Base-by-base conservation (phyloP, 2,113 vertebrate species). In the Saguinus imperator region DNA sequence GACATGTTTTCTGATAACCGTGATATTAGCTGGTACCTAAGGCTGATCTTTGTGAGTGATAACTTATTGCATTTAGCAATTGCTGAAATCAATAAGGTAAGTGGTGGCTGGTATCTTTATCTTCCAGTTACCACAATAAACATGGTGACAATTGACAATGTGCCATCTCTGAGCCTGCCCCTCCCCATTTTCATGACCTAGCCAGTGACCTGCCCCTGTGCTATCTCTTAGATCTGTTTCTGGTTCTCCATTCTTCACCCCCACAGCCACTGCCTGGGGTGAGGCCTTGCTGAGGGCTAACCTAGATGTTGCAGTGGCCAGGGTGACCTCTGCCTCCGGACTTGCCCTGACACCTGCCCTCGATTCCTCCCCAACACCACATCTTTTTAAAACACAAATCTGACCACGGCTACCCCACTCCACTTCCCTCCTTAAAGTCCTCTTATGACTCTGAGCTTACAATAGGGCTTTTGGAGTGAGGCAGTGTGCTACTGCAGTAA, bases 401-500 rank as follows among this genome's bases (percentile, higher is more conserved):
- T 52, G 57, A 21, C 20, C 32, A 1, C 8, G 70, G 25, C 75
- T 37, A 29, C 37, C 14, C 9, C 29, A 48, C 13, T 45, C 43
- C 37, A 1, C 13, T 16, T 50, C 23, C 13, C 40, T 1, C 37
- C 32, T 6, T 7, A 17, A 43, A 55, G 8, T 16, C 40, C 57
- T 61, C 16, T 29, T 3, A 0, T 0, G 73, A 8, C 64, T 45
- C 72, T 48, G 6, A 14, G 35, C 57, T 45, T 18, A 21, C 37
- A 16, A 17, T 23, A 12, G 32, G 20, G 12, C 14, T 82, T 88
- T 45, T 7, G 3, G 52, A 18, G 37, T 45, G 5, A 37, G n/a
- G 21, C 5, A 3, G 48, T 6, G 0, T 0, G 0, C 12, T 17
- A 0, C 1, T 1, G 11, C 3, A 2, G 52, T 9, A 8, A 25